Base-by-base conservation (phyloP, 2,888 invertebrate genomes). In the Cacoxenus indagator region DNA sequence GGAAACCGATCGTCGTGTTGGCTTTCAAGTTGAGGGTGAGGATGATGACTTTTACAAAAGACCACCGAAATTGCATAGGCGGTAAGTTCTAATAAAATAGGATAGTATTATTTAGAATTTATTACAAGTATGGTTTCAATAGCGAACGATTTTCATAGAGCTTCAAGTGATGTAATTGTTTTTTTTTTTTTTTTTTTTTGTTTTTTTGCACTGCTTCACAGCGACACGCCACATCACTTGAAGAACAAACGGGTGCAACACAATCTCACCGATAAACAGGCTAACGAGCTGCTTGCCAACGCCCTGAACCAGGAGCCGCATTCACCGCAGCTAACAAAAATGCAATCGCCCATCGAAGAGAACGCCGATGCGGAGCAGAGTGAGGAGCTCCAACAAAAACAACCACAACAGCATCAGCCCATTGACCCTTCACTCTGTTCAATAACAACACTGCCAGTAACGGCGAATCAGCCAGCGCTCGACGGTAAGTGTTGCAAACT, bases 191-290 rank as follows among this genome's bases (percentile, higher is more conserved):
- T 65, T 59, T 45, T 14, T 62, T 65, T 61, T 24, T 24, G 24
- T 57, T 14, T 17, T n/a, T 2, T 3, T 1, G 8, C 19, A 11
- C 4, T 67, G 9, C 4, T 96, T 87, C 92, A 95, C 71, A 93
- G 99, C 83, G 99, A 99, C 90, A 99, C 99, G 24, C 99, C 99
- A 62, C 99, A 99, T 91, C 98, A 99, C 89, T 92, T 98, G 86
- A 99, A 99, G 92, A 98, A 98, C 90, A 98, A 98, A 88, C 93
- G 98, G 85, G 95, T 98, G 82, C 92, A 93, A 86, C 87, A 90
- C 67, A 86, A 87, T 72, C 87, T 90, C 74, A 89, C 91, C 75
- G 93, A 93, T 85, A 93, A 93, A 88, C 92, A 93, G 84, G 92
- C 93, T 78, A 91, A 91, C 83, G 92, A 93, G 87, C 92, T 93